Conservation (phyloP, 2,113 vertebrate species). For the Rhinoptilus africanus region DNA sequence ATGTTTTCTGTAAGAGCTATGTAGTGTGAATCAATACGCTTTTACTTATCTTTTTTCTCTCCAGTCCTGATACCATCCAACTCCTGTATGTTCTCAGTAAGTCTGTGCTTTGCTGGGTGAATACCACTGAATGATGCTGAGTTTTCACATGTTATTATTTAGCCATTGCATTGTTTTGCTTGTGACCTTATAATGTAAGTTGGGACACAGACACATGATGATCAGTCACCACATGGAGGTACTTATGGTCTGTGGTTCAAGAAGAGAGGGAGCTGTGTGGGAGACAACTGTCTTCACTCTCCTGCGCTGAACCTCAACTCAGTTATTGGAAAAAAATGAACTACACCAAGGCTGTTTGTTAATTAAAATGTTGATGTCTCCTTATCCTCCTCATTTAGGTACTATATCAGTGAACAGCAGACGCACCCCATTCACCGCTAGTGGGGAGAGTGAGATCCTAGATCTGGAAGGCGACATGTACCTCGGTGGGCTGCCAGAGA, state of each 20-base stretch:
- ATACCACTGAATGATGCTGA: background rate
- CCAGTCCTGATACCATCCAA: background rate
- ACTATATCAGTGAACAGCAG: constrained; percentile 98
- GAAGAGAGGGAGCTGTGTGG: background rate
- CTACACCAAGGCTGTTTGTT: background rate
- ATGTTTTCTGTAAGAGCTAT: background rate
- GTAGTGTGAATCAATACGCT: background rate
- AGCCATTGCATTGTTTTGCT: background rate
- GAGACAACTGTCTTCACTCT: background rate
- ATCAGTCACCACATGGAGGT: background rate
- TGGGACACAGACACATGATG: background rate
- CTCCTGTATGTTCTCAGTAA: background rate
- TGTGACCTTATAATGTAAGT: background rate
- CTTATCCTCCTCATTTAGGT: constrained; percentile 68
- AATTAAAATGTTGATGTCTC: background rate
- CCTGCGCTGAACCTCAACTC: background rate
- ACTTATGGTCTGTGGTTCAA: background rate
- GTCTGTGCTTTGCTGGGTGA: constrained; percentile 21
- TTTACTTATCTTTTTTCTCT: background rate
- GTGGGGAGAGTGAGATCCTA: constrained; percentile 94
- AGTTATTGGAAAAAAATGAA: background rate
- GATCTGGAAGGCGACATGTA: constrained; percentile 97
- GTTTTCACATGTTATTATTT: background rate
- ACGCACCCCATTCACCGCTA: constrained; percentile 92
- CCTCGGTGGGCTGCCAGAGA: constrained; percentile 91